Evolutionary conservation across 2,113 vertebrate genomes (phyloP), one percentile per base, ranked within the genome.

Genomic region (Peromyscus polionotus): DNA sequence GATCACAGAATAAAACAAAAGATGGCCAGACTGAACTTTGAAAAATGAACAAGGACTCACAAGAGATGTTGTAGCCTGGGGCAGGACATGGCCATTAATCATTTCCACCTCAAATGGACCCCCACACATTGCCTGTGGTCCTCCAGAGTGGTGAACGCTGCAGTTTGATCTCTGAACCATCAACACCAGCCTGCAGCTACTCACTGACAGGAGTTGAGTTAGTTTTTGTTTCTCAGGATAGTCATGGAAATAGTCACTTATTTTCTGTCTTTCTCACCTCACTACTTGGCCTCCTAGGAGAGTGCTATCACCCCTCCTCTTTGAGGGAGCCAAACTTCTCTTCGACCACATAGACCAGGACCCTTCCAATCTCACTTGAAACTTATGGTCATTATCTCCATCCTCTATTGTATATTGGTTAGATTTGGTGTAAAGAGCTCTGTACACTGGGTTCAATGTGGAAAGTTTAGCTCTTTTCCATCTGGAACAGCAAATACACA

Each of bases 151-250:
- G 48, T 36, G 24, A 61, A 39, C 51, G n/a, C 39, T 89, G 19
- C 1, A 13, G 11, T 42, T 80, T 81, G 26, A 36, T 68, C 88
- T 68, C n/a, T n/a, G 65, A 9, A 3, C n/a, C 3, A 9, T 90
- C 59, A 36, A 0, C 2, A 10, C 16, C 20, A 7, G 0, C 24
- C 33, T 19, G 0, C 3, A 36, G 80, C 42, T 77, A 12, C 5
- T 68, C n/a, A 4, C 5, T 54, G 31, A 33, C n/a, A 28, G 33
- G 13, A 67, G 20, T 42, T 7, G 1, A 76, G 7, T 19, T 63
- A 11, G 9, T 39, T 39, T 72, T 24, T 75, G 1, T 61, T 85
- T 91, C 81, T 94, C 67, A 51, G 59, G 72, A 72, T 26, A 87
- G 81, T 76, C 48, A 54, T 39, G 14, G 85, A 85, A 48, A 54